phyloP scores from a whole-genome alignment of 2,113 vertebrate genomes.

The Phrynocephalus versicolor region DNA sequence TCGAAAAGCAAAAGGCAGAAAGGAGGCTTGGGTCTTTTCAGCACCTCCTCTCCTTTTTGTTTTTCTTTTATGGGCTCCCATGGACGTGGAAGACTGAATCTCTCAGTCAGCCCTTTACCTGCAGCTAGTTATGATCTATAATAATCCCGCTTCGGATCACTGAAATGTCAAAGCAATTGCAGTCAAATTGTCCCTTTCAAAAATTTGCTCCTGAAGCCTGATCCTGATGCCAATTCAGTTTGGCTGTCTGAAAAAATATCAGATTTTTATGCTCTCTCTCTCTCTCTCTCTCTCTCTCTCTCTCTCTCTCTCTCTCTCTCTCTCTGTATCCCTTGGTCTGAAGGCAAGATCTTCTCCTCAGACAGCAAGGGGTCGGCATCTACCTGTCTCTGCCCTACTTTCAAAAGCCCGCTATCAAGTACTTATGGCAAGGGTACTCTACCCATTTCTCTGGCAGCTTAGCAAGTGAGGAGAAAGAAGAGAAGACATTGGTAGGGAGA shows the following conservation, averaged over 20 bases:
- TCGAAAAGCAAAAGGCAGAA: neutral
- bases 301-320: neutral
- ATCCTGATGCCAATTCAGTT: conserved; percentile 14
- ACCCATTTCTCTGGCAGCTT: no score
- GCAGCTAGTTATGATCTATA: conserved; percentile 32
- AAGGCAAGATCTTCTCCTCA: neutral
- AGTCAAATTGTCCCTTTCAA: conserved; percentile 15
- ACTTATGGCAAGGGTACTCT: neutral
- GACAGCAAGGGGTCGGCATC: neutral
- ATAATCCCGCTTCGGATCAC: conserved; percentile 21
- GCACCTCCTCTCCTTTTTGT: neutral
- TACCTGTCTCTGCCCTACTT: neutral
- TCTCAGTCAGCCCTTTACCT: conserved; percentile 31
- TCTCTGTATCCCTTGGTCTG: neutral
- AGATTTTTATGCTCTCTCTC: neutral
- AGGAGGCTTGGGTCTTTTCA: neutral
- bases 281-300: no score
- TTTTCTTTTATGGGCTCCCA: neutral
- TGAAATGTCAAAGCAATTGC: conserved; percentile 35
- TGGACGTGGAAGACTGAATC: neutral
- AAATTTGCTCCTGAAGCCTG: neutral
- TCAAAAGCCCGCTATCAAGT: neutral
- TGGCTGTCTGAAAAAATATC: neutral
- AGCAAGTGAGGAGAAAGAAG: no score
- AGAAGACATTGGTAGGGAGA: no score